phyloP scores from a whole-genome alignment of 2,888 invertebrate species.

The Agrochola lychnidis region DNA sequence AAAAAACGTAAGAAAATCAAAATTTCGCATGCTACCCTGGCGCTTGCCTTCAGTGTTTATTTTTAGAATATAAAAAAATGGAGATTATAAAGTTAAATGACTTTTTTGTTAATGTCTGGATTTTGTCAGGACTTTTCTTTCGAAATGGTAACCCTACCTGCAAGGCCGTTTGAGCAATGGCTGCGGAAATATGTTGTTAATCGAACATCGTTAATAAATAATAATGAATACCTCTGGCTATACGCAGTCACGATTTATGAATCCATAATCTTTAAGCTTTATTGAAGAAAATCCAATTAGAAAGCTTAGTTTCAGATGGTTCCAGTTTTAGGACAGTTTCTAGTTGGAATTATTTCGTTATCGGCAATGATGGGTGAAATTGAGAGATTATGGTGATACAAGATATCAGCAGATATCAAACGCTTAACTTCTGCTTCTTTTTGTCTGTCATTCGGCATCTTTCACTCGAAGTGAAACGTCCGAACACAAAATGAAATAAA shows the following conservation, averaged over 20 bases:
- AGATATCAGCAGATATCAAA: neutral
- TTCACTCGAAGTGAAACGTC: neutral
- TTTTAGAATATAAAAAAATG: neutral
- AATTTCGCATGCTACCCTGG: neutral
- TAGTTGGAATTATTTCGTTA: neutral
- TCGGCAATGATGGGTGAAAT: neutral
- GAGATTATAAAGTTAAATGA: neutral
- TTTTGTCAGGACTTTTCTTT: neutral
- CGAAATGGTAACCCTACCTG: neutral
- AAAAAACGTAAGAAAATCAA: neutral
- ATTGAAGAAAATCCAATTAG: slow-evolving; percentile 57
- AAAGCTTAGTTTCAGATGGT: slow-evolving; percentile 35
- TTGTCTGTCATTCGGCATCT: neutral
- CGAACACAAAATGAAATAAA: neutral
- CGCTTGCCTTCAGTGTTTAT: neutral
- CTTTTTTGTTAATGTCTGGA: neutral
- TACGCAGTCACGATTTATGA: slow-evolving; percentile 52
- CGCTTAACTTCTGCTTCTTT: neutral
- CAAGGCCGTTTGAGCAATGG: slow-evolving; percentile 50
- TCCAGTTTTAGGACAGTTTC: slow-evolving; percentile 10
- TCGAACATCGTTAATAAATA: slow-evolving; percentile 52
- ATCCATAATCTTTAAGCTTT: slow-evolving; percentile 44
- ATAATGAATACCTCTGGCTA: slow-evolving; percentile 49
- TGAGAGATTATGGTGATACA: neutral
- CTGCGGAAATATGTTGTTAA: slow-evolving; percentile 49